Conservation (phyloP, 2,888 invertebrate species). For the Pristionchus entomophagus region DNA sequence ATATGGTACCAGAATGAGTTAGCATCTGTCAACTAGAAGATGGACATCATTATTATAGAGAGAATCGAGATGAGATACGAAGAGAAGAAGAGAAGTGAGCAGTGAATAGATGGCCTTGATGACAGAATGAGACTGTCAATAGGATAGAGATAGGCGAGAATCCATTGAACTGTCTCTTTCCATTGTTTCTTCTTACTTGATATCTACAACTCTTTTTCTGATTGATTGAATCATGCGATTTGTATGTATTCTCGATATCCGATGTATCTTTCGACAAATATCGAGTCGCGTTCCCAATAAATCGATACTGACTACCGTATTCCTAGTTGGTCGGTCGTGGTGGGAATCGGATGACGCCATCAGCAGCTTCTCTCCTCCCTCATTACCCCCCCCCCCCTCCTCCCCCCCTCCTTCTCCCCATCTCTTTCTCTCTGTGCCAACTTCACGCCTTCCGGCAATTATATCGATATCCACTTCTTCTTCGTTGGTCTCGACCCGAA, state of each 20-base stretch:
- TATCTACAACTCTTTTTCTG: not conserved
- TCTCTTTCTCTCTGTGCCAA: slow-evolving; percentile 11
- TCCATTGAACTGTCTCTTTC: not conserved
- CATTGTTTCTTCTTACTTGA: not conserved
- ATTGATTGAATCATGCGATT: not conserved
- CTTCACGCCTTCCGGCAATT: slow-evolving; percentile 35
- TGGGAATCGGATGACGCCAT: slow-evolving; percentile 26
- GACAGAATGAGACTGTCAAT: not conserved
- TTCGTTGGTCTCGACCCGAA: slow-evolving; percentile 33
- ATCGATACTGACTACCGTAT: slow-evolving; percentile 19
- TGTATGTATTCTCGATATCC: no score
- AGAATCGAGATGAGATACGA: slow-evolving; percentile 7
- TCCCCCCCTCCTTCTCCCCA: not conserved
- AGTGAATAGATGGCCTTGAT: slow-evolving; percentile 6
- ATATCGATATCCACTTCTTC: slow-evolving; percentile 2
- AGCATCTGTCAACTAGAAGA: slow-evolving; percentile 24
- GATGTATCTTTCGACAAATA: no score
- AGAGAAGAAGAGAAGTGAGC: not conserved
- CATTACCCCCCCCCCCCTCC: not conserved
- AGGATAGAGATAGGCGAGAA: not conserved
- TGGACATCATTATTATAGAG: slow-evolving; percentile 24
- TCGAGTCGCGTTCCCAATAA: no score
- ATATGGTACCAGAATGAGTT: slow-evolving; percentile 35
- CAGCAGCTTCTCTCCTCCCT: slow-evolving; percentile 1
- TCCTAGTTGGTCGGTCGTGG: not conserved